Evolutionary conservation across 2,113 vertebrate genomes (phyloP).

Genomic region (Hydropotes inermis): DNA sequence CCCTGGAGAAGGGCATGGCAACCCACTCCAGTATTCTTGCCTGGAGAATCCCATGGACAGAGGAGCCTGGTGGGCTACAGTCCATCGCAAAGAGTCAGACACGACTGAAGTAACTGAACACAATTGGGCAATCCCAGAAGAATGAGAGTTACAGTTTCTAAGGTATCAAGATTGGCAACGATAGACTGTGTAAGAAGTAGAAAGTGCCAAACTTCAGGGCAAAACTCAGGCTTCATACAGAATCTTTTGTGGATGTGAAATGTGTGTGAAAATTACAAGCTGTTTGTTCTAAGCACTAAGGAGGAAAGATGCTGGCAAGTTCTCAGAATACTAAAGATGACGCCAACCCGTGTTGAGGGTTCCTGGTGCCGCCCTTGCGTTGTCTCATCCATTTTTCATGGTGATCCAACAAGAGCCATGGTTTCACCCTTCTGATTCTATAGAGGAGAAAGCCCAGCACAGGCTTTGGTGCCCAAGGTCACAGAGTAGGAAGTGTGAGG

Average conservation of each 20-base stretch:
- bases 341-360: fast-evolving
- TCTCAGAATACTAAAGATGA: too few relatives aligned
- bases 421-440: not conserved
- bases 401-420: fast-evolving
- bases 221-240: not conserved
- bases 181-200: not conserved
- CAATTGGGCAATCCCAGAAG: not conserved
- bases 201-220: not conserved
- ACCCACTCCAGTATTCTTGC: not conserved
- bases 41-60: not conserved
- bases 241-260: not conserved
- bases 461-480: not conserved
- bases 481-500: not conserved
- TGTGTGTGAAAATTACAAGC: not conserved
- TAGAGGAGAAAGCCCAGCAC: not conserved
- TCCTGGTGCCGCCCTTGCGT: fast-evolving
- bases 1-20: not conserved
- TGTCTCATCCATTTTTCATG: fast-evolving
- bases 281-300: not conserved
- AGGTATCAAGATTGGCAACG: not conserved
- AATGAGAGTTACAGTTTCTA: not conserved
- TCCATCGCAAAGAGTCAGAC: not conserved
- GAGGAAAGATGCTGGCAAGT: not conserved
- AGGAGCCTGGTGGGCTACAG: not conserved
- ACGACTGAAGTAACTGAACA: not conserved